A percentile compares a stretch with the other conserved stretches of the same genome.
phyloP scores from a whole-genome alignment of 2,797 vertebrate genomes.

The Prionace glauca region DNA sequence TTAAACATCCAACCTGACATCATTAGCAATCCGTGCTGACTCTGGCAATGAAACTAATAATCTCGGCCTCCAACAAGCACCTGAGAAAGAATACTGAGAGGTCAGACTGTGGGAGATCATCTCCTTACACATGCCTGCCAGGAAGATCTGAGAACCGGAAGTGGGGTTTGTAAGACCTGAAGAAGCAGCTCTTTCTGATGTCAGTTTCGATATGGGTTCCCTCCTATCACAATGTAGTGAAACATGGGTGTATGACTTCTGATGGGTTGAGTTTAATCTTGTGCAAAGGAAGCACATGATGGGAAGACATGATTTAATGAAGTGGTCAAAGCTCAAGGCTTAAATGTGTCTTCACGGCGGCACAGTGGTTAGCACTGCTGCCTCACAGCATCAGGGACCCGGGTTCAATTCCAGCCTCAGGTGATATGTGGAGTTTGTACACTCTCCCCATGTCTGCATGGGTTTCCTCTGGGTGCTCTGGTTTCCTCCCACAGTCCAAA shows the following conservation, averaged over 20 bases:
- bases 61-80: neutral
- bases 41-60: neutral
- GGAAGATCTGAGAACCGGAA: neutral
- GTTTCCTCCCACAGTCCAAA: too few species aligned
- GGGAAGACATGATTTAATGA: neutral
- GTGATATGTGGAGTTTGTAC: too few species aligned
- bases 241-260: neutral
- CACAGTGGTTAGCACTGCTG: too few species aligned
- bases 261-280: neutral
- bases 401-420: too few species aligned
- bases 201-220: neutral
- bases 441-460: too few species aligned
- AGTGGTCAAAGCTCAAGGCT: neutral
- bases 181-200: neutral
- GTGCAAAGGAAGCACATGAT: neutral
- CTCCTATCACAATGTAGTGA: neutral
- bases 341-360: neutral
- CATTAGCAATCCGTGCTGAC: neutral
- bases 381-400: too few species aligned
- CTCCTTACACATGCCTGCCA: neutral
- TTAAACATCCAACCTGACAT: conserved; percentile 1
- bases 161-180: neutral
- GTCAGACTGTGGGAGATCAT: neutral
- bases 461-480: too few species aligned
- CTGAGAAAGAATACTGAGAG: neutral